A percentile compares a stretch with the other conserved stretches of the same genome.
These are phyloP conservation scores for Acanthococcus lagerstroemiae DNA, from an alignment of 2,888 invertebrate genomes.

Conservation along the genomic window DNA sequence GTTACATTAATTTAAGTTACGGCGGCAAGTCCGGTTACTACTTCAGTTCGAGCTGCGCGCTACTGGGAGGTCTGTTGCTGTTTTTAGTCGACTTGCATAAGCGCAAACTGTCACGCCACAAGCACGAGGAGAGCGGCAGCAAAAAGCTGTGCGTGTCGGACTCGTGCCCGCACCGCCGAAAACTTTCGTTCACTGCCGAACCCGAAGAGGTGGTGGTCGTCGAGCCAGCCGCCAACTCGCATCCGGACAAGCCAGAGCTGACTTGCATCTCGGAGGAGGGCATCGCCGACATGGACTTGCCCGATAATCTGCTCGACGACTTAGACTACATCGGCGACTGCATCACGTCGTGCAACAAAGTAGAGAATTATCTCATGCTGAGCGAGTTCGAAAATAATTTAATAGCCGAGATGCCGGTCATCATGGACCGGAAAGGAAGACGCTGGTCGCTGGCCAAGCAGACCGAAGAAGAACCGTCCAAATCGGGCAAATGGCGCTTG, in stretches of 20 bases:
- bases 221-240: slow-evolving; percentile 39
- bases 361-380: slow-evolving; percentile 73
- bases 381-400: slow-evolving; percentile 78
- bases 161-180: slow-evolving; percentile 49
- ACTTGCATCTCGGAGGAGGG: slow-evolving; percentile 80
- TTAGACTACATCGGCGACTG: slow-evolving; percentile 71
- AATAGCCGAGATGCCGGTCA: slow-evolving; percentile 64
- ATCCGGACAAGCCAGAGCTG: slow-evolving; percentile 56
- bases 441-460: slow-evolving; percentile 60
- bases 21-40: slow-evolving; percentile 73
- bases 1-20: slow-evolving; percentile 67
- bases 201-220: slow-evolving; percentile 43
- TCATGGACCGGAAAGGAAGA: slow-evolving; percentile 59
- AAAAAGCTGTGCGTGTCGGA: slow-evolving; percentile 49
- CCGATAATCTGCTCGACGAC: slow-evolving; percentile 67
- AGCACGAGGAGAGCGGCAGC: slow-evolving; percentile 54
- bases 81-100: slow-evolving; percentile 73
- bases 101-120: slow-evolving; percentile 57
- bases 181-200: slow-evolving; percentile 51
- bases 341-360: slow-evolving; percentile 75
- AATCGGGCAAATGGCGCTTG: slow-evolving; percentile 43
- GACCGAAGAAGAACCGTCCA: slow-evolving; percentile 38
- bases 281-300: slow-evolving; percentile 70
- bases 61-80: slow-evolving; percentile 63
- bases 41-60: slow-evolving; percentile 68